Evolutionary conservation across 2,888 invertebrate species (phyloP).

Genomic region (Pandemis cinnamomeana): DNA sequence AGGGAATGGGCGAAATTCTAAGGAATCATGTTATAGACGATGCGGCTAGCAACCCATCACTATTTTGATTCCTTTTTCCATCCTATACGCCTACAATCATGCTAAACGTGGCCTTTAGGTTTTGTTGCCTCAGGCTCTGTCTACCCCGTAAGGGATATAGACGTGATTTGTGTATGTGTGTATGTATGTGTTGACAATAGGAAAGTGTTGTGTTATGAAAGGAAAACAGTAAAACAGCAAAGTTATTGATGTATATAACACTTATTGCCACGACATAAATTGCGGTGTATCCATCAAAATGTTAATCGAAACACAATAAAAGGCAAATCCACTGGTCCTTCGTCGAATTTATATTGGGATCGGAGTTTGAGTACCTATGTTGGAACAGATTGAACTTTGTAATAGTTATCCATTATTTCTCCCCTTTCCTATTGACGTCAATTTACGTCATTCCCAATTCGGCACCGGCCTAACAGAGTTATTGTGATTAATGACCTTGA

Average conservation of each 20-base stretch:
- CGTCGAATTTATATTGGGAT: conserved; percentile 16
- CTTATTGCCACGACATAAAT: neutral
- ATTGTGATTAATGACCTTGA: conserved; percentile 40
- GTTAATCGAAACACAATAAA: neutral
- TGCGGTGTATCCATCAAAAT: neutral
- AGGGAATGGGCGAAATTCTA: too few relatives aligned
- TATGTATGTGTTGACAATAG: neutral
- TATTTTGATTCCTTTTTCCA: too few relatives aligned
- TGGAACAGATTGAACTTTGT: conserved; percentile 36
- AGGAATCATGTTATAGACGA: too few relatives aligned
- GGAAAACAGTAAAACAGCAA: neutral
- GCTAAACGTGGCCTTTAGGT: too few relatives aligned
- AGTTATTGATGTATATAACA: neutral
- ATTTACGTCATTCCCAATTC: conserved; percentile 35
- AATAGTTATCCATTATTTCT: conserved; percentile 38
- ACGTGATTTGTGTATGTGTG: too few relatives aligned
- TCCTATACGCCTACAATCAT: too few relatives aligned
- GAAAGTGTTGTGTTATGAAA: neutral
- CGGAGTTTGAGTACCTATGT: conserved; percentile 2
- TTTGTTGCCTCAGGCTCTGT: too few relatives aligned
- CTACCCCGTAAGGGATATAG: too few relatives aligned
- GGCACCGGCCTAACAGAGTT: conserved; percentile 28
- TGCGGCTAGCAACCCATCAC: too few relatives aligned
- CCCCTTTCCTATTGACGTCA: conserved; percentile 33
- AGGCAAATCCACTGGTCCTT: neutral